phyloP scores from a whole-genome alignment of 2,113 vertebrate genomes.

The Colius striatus region DNA sequence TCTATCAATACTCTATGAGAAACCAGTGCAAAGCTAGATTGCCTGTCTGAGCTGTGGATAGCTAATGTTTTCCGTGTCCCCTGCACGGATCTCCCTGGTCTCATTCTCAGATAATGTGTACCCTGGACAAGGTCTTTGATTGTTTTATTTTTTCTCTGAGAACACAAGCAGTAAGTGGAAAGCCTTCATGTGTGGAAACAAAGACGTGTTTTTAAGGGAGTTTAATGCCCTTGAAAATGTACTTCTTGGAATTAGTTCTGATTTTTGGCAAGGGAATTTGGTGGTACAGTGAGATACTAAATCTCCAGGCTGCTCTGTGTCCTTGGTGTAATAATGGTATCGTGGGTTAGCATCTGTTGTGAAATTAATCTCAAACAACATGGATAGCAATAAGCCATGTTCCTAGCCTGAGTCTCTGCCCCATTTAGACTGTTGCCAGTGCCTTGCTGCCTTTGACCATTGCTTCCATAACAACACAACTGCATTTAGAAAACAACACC shows the following conservation, averaged over 20 bases:
- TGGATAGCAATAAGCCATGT: neutral
- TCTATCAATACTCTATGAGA: rapidly evolving
- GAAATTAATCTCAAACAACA: neutral
- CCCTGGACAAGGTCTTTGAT: neutral
- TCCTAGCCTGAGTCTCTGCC: neutral
- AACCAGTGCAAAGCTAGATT: neutral
- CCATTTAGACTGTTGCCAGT: neutral
- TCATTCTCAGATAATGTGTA: neutral
- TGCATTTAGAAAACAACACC: neutral
- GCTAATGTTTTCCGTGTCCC: neutral
- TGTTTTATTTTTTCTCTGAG: neutral
- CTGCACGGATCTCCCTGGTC: neutral
- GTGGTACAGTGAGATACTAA: neutral
- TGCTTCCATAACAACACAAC: neutral
- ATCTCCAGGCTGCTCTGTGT: neutral
- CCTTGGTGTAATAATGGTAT: neutral
- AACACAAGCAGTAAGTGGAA: neutral
- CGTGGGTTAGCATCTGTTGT: neutral
- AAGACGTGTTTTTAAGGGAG: neutral
- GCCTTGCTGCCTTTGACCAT: neutral
- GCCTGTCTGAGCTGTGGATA: neutral
- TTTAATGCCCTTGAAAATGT: neutral
- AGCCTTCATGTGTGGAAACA: neutral
- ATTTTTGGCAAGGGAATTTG: neutral
- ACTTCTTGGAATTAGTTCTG: neutral